Evolutionary conservation across 1,140 invertebrate genomes (phyloP), one percentile per base, ranked within the genome.

Genomic region (Phymorhynchus buccinoides): DNA sequence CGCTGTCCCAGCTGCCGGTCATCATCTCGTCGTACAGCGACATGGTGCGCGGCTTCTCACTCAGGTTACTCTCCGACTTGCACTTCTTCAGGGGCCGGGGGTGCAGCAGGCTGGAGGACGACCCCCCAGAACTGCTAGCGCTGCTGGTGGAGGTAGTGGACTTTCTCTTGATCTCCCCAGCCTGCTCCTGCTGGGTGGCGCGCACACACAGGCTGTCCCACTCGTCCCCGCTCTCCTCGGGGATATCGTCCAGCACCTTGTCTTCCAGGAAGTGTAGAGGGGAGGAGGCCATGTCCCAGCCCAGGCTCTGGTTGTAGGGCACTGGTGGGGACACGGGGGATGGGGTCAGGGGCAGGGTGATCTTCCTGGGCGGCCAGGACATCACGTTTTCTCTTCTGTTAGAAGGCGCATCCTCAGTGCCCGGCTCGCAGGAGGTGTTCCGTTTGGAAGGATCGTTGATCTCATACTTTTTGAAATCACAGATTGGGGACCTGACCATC

Each of bases 181-280:
- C 56, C 56, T 80, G 78, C 9, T 32, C 32, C 48, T 80, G 66
- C 35, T 81, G 86, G 16, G 71, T n/a, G 39, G 68, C 79, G 14
- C 44, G 77, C 16, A 62, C 56, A 62, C 78, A 66, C 16, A 83
- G 42, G 44, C 41, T 85, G 80, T 88, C 87, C 62, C 86, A 89
- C n/a, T 90, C 89, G 52, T 90, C 89, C 42, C 56, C 41, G 82
- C 86, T 89, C 79, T 91, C 90, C 81, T 91, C 90, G 7, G 90
- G 90, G 42, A 91, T 91, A 84, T 91, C 90, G 30, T 90, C 90
- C 32, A 91, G 75, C 73, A 90, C 87, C 37, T 91, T 90, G 35
- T 91, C 90, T 80, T 91, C 90, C 66, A 87, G 88, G 41, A 89
- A 71, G 82, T 89, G 86, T 56, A 90, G 86, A 18, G 87, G 52